Evolutionary conservation across 2,113 vertebrate genomes (phyloP).

Genomic region (Proterorhinus semilunaris): DNA sequence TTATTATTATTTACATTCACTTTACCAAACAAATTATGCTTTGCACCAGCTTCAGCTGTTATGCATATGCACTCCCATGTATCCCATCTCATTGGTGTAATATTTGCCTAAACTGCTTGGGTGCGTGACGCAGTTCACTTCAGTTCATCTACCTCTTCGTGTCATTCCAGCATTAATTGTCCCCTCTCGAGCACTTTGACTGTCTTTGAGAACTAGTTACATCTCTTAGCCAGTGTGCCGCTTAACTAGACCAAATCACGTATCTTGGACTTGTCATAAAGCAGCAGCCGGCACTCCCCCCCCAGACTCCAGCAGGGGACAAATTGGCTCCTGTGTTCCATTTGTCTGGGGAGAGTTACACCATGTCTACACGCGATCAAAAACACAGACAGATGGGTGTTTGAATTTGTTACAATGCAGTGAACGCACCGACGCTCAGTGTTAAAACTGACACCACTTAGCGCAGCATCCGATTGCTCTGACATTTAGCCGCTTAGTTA

Average conservation of each 20-base stretch:
- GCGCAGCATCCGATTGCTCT: neutral
- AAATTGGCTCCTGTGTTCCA: neutral
- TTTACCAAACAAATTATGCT: too few relatives aligned
- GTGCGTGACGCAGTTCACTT: neutral
- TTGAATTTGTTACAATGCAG: neutral
- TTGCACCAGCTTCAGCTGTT: too few relatives aligned
- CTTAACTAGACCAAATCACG: slow-evolving; percentile 7
- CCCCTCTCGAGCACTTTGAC: neutral
- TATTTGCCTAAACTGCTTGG: neutral
- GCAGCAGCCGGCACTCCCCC: slow-evolving; percentile 7
- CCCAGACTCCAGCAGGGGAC: neutral
- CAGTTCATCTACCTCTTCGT: neutral
- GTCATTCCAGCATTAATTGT: neutral
- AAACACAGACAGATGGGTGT: neutral
- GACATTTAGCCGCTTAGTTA: neutral
- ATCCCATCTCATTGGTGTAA: neutral
- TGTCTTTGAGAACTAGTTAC: slow-evolving; percentile 1
- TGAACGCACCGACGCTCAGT: neutral
- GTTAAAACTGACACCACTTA: neutral
- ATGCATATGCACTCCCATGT: too few relatives aligned
- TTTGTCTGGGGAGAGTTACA: neutral
- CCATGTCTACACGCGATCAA: neutral
- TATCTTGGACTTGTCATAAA: slow-evolving; percentile 5
- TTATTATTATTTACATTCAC: too few relatives aligned
- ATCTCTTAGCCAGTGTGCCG: slow-evolving; percentile 2